Evolutionary conservation across 1,140 invertebrate genomes (phyloP).

Genomic region (Zaprionus davidi): DNA sequence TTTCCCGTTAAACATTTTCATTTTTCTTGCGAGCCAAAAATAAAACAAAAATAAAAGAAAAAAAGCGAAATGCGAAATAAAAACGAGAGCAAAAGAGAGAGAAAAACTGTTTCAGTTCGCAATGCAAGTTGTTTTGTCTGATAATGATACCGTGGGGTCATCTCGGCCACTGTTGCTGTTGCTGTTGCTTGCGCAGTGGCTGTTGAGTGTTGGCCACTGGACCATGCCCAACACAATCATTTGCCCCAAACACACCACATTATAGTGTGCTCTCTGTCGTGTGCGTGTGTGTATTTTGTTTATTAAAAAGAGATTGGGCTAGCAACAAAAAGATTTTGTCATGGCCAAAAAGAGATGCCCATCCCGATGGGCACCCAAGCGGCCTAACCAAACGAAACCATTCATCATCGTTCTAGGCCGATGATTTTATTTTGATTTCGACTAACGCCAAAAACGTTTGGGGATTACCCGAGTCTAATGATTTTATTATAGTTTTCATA

Average conservation of each 20-base stretch:
- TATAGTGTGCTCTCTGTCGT: background rate
- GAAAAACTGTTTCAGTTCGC: conserved; percentile 40
- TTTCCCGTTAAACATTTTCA: conserved; percentile 82
- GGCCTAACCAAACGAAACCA: conserved; percentile 46
- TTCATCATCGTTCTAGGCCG: conserved; percentile 77
- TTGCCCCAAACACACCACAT: conserved; percentile 37
- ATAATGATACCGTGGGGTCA: conserved; percentile 75
- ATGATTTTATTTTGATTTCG: conserved; percentile 80
- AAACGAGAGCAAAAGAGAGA: conserved; percentile 6
- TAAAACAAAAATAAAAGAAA: conserved; percentile 17
- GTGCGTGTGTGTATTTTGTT: conserved; percentile 59
- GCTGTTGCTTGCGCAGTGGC: conserved; percentile 1
- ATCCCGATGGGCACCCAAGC: conserved; percentile 38
- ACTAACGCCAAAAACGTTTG: conserved; percentile 61
- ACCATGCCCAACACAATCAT: conserved; percentile 68
- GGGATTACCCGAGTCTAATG: conserved; percentile 74
- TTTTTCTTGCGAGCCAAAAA: conserved; percentile 64
- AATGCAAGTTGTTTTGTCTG: conserved; percentile 67
- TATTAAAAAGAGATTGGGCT: conserved; percentile 77
- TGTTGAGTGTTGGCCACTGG: conserved; percentile 62
- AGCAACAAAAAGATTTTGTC: conserved; percentile 70
- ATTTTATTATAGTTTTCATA: conserved; percentile 80
- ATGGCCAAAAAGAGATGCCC: conserved; percentile 42
- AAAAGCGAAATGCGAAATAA: conserved; percentile 20
- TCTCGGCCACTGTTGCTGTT: conserved; percentile 40